Evolutionary conservation across 2,797 vertebrate genomes (phyloP), one percentile per base, ranked within the genome.

Genomic region (Trematomus bernacchii): DNA sequence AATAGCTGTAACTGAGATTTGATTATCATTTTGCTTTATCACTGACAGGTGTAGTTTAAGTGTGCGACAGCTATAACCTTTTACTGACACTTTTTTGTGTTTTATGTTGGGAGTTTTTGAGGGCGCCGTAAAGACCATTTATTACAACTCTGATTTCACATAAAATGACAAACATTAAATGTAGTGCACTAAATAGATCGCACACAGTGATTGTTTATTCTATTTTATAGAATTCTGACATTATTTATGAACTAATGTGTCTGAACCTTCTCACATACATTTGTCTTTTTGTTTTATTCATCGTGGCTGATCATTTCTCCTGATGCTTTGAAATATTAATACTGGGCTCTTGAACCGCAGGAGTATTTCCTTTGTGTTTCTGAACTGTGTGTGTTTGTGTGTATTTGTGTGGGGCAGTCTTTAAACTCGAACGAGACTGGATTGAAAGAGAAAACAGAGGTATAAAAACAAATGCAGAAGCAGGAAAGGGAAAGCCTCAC

Each of bases 271-370:
- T 82, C 60, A 63, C 58, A 68, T 71, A 77, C 80, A 87, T 90
- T 89, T 89, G 77, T 73, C 74, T 77, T 87, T 87, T 84, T 91
- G 81, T 88, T 90, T 92, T 85, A 87, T 91, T 92, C 87, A 89
- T 92, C 71, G 62, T 65, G 43, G 72, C 68, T 80, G 75, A 84
- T 88, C 65, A 80, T 81, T 86, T 89, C 71, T 75, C 71, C 73
- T 60, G 70, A 77, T 84, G 83, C 46, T 72, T 87, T 94, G 63
- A 94, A 94, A 94, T 94, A 94, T 94, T 93, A 88, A 94, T 93
- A 84, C 10, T 61, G 58, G 72, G 44, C 83, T 80, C 82, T 79
- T 89, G 74, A 89, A 88, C 85, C 80, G 74, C 83, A 58, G 75
- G 51, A 73, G 83, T 81, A 54, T 75, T 73, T 76, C 66, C 74